A percentile compares a stretch with the other conserved stretches of the same genome.
Evolutionary conservation across 2,888 invertebrate genomes (phyloP).

Genomic region (Eledone cirrhosa): DNA sequence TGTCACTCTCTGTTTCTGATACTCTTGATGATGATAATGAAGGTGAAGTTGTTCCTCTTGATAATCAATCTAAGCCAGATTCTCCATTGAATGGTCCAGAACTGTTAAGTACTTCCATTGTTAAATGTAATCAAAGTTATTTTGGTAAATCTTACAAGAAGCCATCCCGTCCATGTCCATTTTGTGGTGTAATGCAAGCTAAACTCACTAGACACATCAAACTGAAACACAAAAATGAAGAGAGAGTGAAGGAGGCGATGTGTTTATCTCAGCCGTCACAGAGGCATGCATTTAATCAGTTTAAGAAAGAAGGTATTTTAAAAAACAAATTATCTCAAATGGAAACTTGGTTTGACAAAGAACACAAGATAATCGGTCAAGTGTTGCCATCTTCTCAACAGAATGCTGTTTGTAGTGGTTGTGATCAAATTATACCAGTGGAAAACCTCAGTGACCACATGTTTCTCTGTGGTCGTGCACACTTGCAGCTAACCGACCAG

Average conservation of each 20-base stretch:
- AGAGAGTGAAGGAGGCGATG: neutral
- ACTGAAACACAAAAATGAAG: constrained; percentile 4
- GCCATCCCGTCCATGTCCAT: constrained; percentile 12
- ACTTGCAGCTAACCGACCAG: no score
- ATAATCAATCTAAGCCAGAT: no score
- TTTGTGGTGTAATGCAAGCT: constrained; percentile 17
- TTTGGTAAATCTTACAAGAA: constrained; percentile 14
- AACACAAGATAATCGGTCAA: neutral
- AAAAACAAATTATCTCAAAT: constrained; percentile 9
- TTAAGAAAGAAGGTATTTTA: constrained; percentile 16
- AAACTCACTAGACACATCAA: constrained; percentile 16
- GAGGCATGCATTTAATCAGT: constrained; percentile 5
- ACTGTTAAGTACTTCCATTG: no score
- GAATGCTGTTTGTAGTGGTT: neutral
- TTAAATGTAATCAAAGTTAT: no score
- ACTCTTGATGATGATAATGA: neutral
- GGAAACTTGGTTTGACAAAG: neutral
- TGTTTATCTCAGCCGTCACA: neutral
- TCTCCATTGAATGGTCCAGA: no score
- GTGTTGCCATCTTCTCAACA: neutral
- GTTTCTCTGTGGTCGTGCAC: no score
- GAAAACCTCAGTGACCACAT: no score
- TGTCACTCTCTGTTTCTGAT: neutral
- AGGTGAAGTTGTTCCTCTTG: no score
- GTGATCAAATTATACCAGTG: neutral